Conservation (phyloP, 92 coral and sea anemone species). For the Siderastrea radians region DNA sequence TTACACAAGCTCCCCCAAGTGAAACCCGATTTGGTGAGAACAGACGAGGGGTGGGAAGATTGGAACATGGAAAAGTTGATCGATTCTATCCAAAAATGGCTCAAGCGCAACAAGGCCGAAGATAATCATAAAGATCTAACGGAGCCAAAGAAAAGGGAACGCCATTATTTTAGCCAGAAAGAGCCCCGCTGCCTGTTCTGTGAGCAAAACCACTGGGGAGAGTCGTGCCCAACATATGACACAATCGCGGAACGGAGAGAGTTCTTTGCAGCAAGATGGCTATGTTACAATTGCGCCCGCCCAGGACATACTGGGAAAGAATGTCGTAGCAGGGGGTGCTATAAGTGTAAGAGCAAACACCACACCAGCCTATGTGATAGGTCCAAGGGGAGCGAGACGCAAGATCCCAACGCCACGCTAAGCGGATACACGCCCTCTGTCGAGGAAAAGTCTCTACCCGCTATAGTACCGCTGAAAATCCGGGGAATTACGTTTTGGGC, state of each 20-base stretch:
- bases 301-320: slow-evolving; percentile 42
- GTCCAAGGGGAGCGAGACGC: background rate
- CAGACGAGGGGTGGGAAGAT: slow-evolving; percentile 15
- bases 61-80: slow-evolving; percentile 30
- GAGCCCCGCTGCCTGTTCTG: no score
- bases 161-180: no score
- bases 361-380: slow-evolving; percentile 68
- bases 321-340: slow-evolving; percentile 57
- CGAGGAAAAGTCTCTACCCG: slow-evolving; percentile 56
- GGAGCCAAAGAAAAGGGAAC: no score
- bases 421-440: slow-evolving; percentile 17
- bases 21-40: slow-evolving; percentile 1
- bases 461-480: slow-evolving; percentile 68
- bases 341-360: slow-evolving; percentile 62
- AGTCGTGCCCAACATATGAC: no score
- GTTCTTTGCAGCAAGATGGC: slow-evolving; percentile 42
- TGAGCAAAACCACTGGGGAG: no score
- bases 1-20: background rate
- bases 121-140: no score
- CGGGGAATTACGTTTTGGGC: slow-evolving; percentile 65
- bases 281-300: slow-evolving; percentile 69
- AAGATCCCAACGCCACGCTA: background rate
- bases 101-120: no score
- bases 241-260: background rate
- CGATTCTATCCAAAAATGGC: background rate